Conservation (phyloP, 2,888 invertebrate genomes). For the Napeogenes sylphis region DNA sequence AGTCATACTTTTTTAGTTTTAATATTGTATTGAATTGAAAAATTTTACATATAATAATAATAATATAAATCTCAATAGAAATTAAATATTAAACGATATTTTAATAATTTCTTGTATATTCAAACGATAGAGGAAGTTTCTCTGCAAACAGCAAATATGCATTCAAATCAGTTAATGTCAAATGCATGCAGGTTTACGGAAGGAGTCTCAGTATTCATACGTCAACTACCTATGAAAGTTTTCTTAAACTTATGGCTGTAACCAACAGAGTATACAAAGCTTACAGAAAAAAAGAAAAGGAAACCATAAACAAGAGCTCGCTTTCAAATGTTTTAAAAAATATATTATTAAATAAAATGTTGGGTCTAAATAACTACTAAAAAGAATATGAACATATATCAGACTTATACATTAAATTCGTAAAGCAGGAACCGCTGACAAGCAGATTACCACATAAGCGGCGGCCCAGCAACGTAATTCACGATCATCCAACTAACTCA, state of each 20-base stretch:
- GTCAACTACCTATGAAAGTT: constrained; percentile 40
- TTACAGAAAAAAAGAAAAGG: background rate
- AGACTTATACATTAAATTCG: constrained; percentile 5
- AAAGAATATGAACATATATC: too few relatives aligned
- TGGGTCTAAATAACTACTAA: too few relatives aligned
- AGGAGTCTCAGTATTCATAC: constrained; percentile 33
- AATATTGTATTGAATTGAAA: too few relatives aligned
- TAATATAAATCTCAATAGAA: background rate
- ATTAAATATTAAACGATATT: background rate
- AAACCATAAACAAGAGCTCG: background rate
- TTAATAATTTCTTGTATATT: constrained; percentile 12
- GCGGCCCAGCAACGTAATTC: constrained; percentile 31
- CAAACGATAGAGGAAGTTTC: constrained; percentile 21
- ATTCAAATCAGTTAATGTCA: constrained; percentile 39
- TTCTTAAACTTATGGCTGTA: constrained; percentile 17
- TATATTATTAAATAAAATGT: too few relatives aligned
- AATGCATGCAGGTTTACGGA: constrained; percentile 32
- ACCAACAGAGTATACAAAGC: background rate
- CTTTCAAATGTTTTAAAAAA: too few relatives aligned
- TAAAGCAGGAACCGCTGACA: constrained; percentile 20
- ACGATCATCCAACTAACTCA: constrained; percentile 52
- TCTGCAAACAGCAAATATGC: constrained; percentile 27
- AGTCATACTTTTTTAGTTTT: too few relatives aligned
- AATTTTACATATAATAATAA: background rate
- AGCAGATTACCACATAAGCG: constrained; percentile 19